Evolutionary conservation across 1,140 invertebrate genomes (phyloP), one percentile per base, ranked within the genome.

Genomic region (Archegozetes longisetosus): DNA sequence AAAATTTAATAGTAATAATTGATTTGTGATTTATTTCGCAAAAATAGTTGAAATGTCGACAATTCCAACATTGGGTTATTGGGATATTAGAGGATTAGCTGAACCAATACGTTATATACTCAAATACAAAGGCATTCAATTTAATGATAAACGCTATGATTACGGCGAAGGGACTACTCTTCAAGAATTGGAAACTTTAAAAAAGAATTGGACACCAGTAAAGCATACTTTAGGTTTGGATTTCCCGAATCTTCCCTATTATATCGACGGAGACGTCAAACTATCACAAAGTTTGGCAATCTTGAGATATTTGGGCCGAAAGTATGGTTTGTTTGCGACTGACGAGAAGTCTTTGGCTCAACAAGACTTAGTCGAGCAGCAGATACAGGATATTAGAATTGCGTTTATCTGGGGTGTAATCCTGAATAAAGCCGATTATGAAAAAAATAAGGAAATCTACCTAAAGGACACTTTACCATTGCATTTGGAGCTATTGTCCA

Each of bases 71-170:
- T 69, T 84, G 17, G 79, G 77, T 56, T 84, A 84, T 64, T 86
- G 85, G 68, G 74, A 82, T 53, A 65, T 80, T 0, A 79, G 78
- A 61, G 85, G 81, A 53, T 70, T 84, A 9, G 84, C 71, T 2
- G 85, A 89, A 68, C 75, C 83, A 6, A 82, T 84, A 53, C 77
- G 86, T 46, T 81, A 82, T 55, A 66, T 90, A 2, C 70, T 88
- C 0, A 78, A 76, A 48, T 85, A 86, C 70, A 79, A 76, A 4
- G 78, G 74, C 52, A 72, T 81, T 20, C 75, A 80, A 25, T 89
- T 82, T 66, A 81, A 84, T 68, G 86, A 89, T 48, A 68, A 68
- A 26, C 58, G 61, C 3, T 72, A 72, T 58, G 61, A 61, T 3
- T 57, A 53, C 22, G 47, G 32, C 3, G 6, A 52, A 17, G 25